phyloP scores from a whole-genome alignment of 2,888 invertebrate genomes.

The Keiferia lycopersicella region DNA sequence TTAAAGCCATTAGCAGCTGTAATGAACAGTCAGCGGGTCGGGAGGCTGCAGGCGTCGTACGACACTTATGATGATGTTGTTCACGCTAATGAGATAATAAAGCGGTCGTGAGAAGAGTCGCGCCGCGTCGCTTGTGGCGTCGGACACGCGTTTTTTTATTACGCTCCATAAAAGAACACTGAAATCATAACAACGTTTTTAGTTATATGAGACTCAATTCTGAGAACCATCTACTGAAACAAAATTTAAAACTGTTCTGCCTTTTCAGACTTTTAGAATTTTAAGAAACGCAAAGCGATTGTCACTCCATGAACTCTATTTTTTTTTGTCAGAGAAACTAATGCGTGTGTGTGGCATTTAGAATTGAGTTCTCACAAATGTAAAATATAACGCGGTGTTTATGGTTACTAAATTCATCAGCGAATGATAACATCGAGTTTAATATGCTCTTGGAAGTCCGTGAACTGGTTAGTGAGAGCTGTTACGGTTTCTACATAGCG shows the following conservation, averaged over 20 bases:
- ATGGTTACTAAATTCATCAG: neutral
- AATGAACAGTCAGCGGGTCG: constrained; percentile 61
- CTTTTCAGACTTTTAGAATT: too few relatives aligned
- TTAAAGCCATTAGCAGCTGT: constrained; percentile 64
- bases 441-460: constrained; percentile 10
- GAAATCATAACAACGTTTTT: constrained; percentile 9
- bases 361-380: neutral
- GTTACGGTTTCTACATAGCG: constrained; percentile 13
- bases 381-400: constrained; percentile 10
- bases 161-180: neutral
- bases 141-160: constrained; percentile 14
- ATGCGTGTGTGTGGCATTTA: neutral
- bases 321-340: too few relatives aligned
- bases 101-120: constrained; percentile 59
- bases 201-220: neutral
- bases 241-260: neutral
- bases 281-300: too few relatives aligned
- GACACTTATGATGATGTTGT: constrained; percentile 75
- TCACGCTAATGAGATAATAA: constrained; percentile 74
- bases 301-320: too few relatives aligned
- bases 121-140: neutral
- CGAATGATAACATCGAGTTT: constrained; percentile 14
- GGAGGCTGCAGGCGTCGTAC: constrained; percentile 46
- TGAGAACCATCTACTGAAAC: neutral
- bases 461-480: constrained; percentile 8